phyloP scores from a whole-genome alignment of 2,797 vertebrate genomes.

The Dermochelys coriacea region DNA sequence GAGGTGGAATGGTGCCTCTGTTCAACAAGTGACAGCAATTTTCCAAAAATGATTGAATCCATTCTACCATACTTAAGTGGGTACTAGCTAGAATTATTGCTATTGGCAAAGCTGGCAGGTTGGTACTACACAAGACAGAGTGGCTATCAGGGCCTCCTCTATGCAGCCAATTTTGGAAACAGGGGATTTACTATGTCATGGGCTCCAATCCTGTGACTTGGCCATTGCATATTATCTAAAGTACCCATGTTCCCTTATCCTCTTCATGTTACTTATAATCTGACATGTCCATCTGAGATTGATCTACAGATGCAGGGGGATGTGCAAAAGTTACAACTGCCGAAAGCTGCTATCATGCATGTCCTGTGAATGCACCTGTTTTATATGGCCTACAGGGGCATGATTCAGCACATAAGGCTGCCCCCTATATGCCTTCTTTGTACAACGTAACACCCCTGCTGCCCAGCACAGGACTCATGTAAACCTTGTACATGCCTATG shows the following conservation, averaged over 20 bases:
- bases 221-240: background rate
- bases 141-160: background rate
- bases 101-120: background rate
- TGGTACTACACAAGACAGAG: background rate
- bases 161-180: background rate
- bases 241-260: background rate
- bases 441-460: background rate
- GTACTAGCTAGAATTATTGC: background rate
- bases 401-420: background rate
- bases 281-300: background rate
- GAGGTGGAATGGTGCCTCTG: background rate
- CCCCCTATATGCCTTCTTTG: background rate
- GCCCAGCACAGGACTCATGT: background rate
- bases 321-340: background rate
- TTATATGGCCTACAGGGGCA: background rate
- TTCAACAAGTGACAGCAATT: background rate
- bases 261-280: background rate
- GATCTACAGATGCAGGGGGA: background rate
- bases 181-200: background rate
- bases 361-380: background rate
- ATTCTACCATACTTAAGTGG: rapidly evolving
- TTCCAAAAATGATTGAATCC: background rate
- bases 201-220: background rate
- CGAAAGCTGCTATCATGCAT: background rate
- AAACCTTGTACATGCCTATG: background rate